Conservation (phyloP, 2,888 invertebrate species). For the Timandra comae region DNA sequence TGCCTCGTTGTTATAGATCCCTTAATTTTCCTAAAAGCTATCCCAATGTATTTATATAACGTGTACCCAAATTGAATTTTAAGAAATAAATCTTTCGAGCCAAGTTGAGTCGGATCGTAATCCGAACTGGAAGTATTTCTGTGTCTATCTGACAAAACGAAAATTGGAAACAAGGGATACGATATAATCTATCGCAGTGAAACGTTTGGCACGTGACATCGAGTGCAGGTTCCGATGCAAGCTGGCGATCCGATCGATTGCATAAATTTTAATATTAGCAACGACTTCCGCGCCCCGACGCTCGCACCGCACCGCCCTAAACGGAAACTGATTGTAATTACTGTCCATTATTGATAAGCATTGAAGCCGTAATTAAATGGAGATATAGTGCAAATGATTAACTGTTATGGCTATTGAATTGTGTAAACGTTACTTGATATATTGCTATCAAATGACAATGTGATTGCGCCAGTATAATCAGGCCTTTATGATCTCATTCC, state of each 20-base stretch:
- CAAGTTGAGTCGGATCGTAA: slow-evolving; percentile 9
- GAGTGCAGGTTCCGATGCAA: slow-evolving; percentile 37
- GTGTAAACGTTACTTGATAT: slow-evolving; percentile 25
- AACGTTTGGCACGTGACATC: slow-evolving; percentile 37
- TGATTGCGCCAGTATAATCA: slow-evolving; percentile 20
- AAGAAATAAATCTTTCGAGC: slow-evolving; percentile 9
- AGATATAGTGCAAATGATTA: slow-evolving; percentile 31
- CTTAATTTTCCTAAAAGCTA: slow-evolving; percentile 8
- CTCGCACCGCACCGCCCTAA: slow-evolving; percentile 15
- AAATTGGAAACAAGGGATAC: slow-evolving; percentile 23
- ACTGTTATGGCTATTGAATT: slow-evolving; percentile 23
- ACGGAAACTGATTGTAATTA: slow-evolving; percentile 34
- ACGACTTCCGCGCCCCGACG: slow-evolving; percentile 16
- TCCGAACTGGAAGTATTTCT: slow-evolving; percentile 12
- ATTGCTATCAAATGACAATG: slow-evolving; percentile 20
- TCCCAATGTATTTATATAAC: slow-evolving; percentile 6
- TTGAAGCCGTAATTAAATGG: slow-evolving; percentile 39
- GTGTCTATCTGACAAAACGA: slow-evolving; percentile 27
- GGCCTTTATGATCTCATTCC: slow-evolving; percentile 23
- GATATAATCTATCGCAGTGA: slow-evolving; percentile 38
- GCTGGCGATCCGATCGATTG: slow-evolving; percentile 48
- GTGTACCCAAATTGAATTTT: background rate
- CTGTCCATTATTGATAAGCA: slow-evolving; percentile 47
- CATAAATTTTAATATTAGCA: slow-evolving; percentile 56
- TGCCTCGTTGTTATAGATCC: no score